Evolutionary conservation across 2,888 invertebrate genomes (phyloP), one percentile per base, ranked within the genome.

Genomic region (Nesidiocoris tenuis): DNA sequence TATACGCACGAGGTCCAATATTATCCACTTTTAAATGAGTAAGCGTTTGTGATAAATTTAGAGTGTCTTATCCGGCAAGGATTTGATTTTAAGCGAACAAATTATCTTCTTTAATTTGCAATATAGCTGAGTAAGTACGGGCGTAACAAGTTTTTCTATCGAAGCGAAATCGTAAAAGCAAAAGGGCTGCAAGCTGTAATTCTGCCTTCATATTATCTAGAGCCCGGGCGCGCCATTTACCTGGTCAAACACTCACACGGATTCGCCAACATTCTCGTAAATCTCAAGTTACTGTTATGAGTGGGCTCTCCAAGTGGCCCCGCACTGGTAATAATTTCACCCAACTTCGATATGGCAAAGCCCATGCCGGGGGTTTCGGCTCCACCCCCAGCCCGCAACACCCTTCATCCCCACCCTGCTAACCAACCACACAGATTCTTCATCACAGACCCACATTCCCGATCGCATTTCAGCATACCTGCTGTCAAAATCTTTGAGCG

Each of bases 201-300:
- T n/a, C n/a, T n/a, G n/a, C n/a, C n/a, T n/a, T n/a, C n/a, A n/a
- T n/a, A n/a, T n/a, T n/a, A n/a, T n/a, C 39, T 39, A 39, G 39
- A 12, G 5, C 39, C 3, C 39, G 5, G 5, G 39, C 12, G 39
- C 39, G 5, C 12, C 39, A 39, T 39, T 39, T 12, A 54, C 61
- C 59, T 16, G n/a, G 1, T 22, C 23, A 24, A 25, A 70, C 70
- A 61, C 16, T 23, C 72, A 23, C 61, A 72, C 72, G 39, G 39
- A 72, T 39, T 55, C 25, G 12, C 61, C 63, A 61, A 63, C 72
- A 39, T 39, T 7, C 39, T 39, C 39, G 39, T 39, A 39, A 72
- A 72, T 63, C 72, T 72, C 72, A 72, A 72, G 61, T 72, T 72
- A 72, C 72, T 23, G 72, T 72, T 72, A 72, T 72, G 72, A 61